Base-by-base conservation (phyloP, 2,113 vertebrate species). In the Sterrhoptilus dennistouni region DNA sequence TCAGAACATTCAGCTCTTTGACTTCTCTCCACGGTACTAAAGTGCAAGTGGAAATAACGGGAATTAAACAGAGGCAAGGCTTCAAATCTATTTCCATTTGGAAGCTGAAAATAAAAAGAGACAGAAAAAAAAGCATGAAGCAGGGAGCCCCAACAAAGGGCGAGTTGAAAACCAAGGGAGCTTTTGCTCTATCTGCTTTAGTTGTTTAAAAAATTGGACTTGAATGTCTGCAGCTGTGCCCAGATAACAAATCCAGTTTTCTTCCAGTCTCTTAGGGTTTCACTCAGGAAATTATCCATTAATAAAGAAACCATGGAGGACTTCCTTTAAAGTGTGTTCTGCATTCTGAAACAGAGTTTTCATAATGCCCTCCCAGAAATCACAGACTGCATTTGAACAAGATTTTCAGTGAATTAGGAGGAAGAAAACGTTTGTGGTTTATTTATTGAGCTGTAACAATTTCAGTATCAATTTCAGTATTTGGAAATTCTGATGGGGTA, bases 171-270 rank as follows among this genome's bases (percentile, higher is more conserved):
- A 72, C 21, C 12, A 5, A 50, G 21, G 24, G 16, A 45, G 44
- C 45, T 87, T 84, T 65, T 59, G 8, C 61, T 92, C n/a, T 93
- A 0, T 84, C 56, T 92, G 77, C 40, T 82, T 83, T 86, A 44
- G 70, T 49, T 64, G 40, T 81, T 90, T 61, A 59, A 81, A 81
- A 91, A 90, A 70, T 77, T 80, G 64, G 44, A 77, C 38, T 86
- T 66, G 17, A 1, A 2, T 89, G 24, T 82, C 42, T 86, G 28
- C 68, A 91, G 77, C 78, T 95, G 86, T 93, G 18, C n/a, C 16
- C 28, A 68, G 27, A 76, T 47, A 89, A 91, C 31, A 89, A 88
- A 83, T 72, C 60, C 56, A 40, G 12, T 95, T 92, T 87, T 65
- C 68, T 40, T 80, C 10, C 60, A 78, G 9, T 83, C 56, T 85